Base-by-base conservation (phyloP, 2,113 vertebrate genomes). In the Triplophysa siluroides region DNA sequence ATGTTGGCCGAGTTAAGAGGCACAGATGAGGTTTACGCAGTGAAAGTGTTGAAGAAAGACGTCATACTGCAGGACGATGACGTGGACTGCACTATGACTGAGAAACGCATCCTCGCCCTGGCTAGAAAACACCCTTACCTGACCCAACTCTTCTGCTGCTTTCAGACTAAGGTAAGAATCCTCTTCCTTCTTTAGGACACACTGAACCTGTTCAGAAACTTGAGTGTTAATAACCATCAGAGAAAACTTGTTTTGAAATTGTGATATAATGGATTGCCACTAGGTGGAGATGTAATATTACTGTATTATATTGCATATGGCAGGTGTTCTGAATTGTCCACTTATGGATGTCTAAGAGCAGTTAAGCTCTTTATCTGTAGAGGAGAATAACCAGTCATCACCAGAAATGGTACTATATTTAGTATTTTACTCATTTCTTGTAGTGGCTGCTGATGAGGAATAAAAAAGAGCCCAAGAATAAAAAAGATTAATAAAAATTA, bases 121-220 rank as follows among this genome's bases (percentile, higher is more conserved):
- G 96, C 97, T 19, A 90, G 96, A 72, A 97, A 94, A 86, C 97
- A 98, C 83, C 97, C 96, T 0, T 98, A 98, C 78, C 92, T 99
- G 83, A 99, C 97, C 2, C 97, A 99, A 88, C 96, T 99, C 61
- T 98, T 94, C 86, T 98, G 96, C 94, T 99, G 97, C 94, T 98
- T 98, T 92, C 97, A 99, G 91, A 98, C 96, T 2, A 96, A 86
- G 78, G 83, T 84, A 71, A 75, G 62, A 21, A 24, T 19, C 70
- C 47, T 2, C 1, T 56, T 21, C 38, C 58, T 12, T 58, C 19
- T n/a, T 73, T n/a, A n/a, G 5, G 8, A 2, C 14, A 52, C 14
- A n/a, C 14, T 58, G n/a, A n/a, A 16, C 4, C 29, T 58, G 14
- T 56, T 56, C n/a, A 13, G 8, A 70, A 54, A 70, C 16, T 33